Conservation (phyloP, 2,888 invertebrate genomes). For the Thecophora atra region DNA sequence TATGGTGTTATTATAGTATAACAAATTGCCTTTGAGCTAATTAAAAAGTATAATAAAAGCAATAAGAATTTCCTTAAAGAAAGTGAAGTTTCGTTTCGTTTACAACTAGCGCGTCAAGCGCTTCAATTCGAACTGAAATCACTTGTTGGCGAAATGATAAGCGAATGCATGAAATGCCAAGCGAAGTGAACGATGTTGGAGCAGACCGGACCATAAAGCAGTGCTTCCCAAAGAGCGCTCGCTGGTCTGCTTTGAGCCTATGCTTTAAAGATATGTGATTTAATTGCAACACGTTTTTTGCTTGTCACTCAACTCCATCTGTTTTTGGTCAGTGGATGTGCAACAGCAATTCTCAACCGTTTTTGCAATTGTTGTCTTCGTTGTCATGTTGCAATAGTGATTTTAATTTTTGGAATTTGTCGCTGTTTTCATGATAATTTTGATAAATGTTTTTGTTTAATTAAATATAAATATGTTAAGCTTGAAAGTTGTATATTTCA, state of each 20-base stretch:
- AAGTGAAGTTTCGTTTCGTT: slow-evolving; percentile 18
- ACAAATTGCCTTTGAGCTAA: neutral
- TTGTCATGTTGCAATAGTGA: too few species aligned
- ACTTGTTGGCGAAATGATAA: neutral
- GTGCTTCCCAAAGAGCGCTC: neutral
- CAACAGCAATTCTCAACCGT: neutral
- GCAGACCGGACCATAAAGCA: neutral
- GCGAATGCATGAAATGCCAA: neutral
- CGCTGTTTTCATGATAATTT: too few species aligned
- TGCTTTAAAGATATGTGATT: neutral
- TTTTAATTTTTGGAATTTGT: too few species aligned
- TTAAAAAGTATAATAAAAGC: neutral
- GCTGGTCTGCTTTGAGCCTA: neutral
- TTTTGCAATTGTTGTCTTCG: too few species aligned
- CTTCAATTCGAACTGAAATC: slow-evolving; percentile 38
- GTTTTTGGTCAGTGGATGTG: neutral
- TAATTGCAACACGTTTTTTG: neutral
- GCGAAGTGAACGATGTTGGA: neutral
- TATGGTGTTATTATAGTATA: too few species aligned
- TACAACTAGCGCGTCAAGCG: slow-evolving; percentile 39
- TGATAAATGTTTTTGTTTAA: too few species aligned
- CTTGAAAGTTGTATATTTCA: too few species aligned
- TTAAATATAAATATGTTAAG: too few species aligned
- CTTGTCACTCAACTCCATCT: neutral
- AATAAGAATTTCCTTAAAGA: neutral